Evolutionary conservation across 2,888 invertebrate genomes (phyloP).

Genomic region (Caenorhabditis doughertyi): DNA sequence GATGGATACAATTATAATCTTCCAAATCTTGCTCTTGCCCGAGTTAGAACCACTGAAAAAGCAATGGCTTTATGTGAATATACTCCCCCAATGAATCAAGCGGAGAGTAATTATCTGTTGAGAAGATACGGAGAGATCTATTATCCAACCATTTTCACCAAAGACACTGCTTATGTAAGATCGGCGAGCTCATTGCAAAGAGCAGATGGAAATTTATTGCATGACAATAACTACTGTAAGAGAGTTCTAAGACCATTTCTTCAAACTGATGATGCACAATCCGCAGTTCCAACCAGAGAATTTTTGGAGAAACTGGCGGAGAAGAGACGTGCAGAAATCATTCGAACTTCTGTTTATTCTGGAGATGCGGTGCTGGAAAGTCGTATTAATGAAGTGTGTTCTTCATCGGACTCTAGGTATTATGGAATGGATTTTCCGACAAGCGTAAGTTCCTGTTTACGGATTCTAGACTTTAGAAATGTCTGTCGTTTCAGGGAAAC

Average conservation of each 20-base stretch:
- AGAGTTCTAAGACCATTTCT: slow-evolving; percentile 13
- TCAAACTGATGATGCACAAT: background rate
- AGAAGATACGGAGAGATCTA: slow-evolving; percentile 25
- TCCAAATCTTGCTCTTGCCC: background rate
- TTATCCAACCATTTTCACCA: slow-evolving; percentile 1
- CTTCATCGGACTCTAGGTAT: background rate
- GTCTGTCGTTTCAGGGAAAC: background rate
- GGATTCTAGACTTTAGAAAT: background rate
- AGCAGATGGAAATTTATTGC: background rate
- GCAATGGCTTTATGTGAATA: slow-evolving; percentile 38
- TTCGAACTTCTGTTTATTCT: slow-evolving; percentile 10
- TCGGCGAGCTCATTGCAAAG: background rate
- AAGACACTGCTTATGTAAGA: background rate
- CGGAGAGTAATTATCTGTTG: slow-evolving; percentile 16
- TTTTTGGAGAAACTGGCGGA: background rate
- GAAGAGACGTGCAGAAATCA: background rate
- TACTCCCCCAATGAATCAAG: slow-evolving; percentile 7
- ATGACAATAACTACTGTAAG: slow-evolving; percentile 7
- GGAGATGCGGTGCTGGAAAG: background rate
- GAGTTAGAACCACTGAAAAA: slow-evolving; percentile 5
- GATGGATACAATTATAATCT: slow-evolving; percentile 8
- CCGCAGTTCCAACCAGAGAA: slow-evolving; percentile 1
- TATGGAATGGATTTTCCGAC: background rate
- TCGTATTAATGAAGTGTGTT: background rate
- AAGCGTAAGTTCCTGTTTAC: background rate